Base-by-base conservation (phyloP, 2,113 vertebrate genomes). In the Forbesichthys agassizii region DNA sequence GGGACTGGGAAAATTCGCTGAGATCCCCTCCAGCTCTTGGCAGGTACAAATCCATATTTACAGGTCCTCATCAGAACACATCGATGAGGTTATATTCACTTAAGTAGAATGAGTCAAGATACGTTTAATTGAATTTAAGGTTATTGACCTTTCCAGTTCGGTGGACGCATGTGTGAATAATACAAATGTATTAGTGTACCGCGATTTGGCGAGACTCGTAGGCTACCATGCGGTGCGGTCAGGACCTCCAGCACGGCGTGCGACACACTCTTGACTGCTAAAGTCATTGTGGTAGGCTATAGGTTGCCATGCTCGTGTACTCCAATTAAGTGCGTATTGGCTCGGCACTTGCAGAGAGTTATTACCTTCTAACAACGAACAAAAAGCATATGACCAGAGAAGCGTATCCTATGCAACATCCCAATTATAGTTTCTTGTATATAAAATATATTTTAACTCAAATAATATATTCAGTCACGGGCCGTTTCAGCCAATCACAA, bases 11-110 rank as follows among this genome's bases (percentile, higher is more conserved):
- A 92, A 75, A 85, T 95, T 96, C 78, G 90, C 92, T 16, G 93
- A 95, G 77, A 96, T 96, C 81, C 94, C 95, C 13, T 96, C 95
- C 75, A 93, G 94, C 70, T 94, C 95, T 52, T 96, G 95, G 95
- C 95, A 96, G 95, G 95, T 96, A 90, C 66, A 33, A 5, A 61
- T 68, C 16, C 49, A 51, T 48, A 5, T 8, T 52, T 52, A 3
- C 27, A 9, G 20, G 9, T 12, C 36, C 36, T 42, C 36, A 8
- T 42, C 36, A 6, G 36, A 42, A 42, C 7, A 42, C 4, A 42
- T 42, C 36, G 7, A 42, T 42, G 36, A 8, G 36, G 36, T 42
- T 42, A 42, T 5, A 3, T 47, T 55, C 72, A 62, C 51, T 60
- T 49, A 53, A 11, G 10, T 7, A 11, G 36, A 27, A 49, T 61